phyloP scores from a whole-genome alignment of 1,140 invertebrate genomes.

The Drosophila novamexicana region DNA sequence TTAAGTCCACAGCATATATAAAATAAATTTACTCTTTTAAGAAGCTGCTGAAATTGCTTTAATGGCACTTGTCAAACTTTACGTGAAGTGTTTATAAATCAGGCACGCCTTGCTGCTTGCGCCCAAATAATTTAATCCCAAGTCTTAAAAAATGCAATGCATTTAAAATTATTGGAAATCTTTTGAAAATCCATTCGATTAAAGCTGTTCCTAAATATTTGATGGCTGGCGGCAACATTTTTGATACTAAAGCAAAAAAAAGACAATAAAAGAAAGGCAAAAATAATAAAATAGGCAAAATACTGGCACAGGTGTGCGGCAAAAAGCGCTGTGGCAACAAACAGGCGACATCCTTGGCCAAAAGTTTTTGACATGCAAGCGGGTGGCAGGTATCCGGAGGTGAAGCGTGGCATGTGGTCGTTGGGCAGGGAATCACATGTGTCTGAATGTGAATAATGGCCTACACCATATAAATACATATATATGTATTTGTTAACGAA shows the following conservation, averaged over 20 bases:
- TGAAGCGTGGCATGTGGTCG: background rate
- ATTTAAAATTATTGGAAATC: slow-evolving; percentile 17
- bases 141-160: background rate
- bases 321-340: slow-evolving; percentile 9
- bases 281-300: slow-evolving; percentile 18
- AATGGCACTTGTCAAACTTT: slow-evolving; percentile 38
- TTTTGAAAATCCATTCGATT: slow-evolving; percentile 2
- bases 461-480: background rate
- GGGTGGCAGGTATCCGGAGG: background rate
- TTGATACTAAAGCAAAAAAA: background rate
- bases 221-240: background rate
- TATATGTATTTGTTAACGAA: slow-evolving; percentile 32
- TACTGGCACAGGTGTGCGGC: background rate
- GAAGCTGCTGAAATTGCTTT: slow-evolving; percentile 15
- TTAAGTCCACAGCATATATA: slow-evolving; percentile 1
- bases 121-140: background rate
- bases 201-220: slow-evolving; percentile 10
- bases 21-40: slow-evolving; percentile 28
- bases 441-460: slow-evolving; percentile 16
- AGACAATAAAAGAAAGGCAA: background rate
- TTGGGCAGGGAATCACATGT: slow-evolving; percentile 17
- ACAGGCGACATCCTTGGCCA: slow-evolving; percentile 15
- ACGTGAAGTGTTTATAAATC: slow-evolving; percentile 22
- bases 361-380: slow-evolving; percentile 17
- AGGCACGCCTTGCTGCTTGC: slow-evolving; percentile 5